phyloP scores from a whole-genome alignment of 2,113 vertebrate species.

The Lagopus muta region DNA sequence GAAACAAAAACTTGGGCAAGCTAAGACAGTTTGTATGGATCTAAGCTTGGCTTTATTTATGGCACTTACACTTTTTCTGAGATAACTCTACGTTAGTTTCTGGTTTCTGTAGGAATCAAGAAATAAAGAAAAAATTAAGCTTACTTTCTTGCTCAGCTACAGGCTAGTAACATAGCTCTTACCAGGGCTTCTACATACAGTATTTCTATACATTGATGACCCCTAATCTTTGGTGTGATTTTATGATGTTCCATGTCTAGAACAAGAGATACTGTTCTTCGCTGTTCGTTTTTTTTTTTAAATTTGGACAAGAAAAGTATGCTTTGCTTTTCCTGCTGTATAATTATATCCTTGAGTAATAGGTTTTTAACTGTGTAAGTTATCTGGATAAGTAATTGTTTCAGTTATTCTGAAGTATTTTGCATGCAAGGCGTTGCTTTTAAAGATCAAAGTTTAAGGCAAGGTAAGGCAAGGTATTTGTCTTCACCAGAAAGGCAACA shows the following conservation, averaged over 20 bases:
- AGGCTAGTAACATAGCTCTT: neutral
- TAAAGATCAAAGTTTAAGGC: neutral
- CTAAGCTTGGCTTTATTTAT: neutral
- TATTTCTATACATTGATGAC: neutral
- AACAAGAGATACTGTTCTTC: neutral
- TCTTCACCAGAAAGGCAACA: neutral
- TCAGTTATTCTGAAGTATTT: slow-evolving; percentile 3
- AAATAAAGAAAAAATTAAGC: neutral
- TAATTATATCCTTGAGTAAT: neutral
- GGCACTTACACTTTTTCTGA: neutral
- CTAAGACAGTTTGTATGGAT: neutral
- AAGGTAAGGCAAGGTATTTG: neutral
- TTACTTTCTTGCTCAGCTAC: neutral
- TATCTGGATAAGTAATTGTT: neutral
- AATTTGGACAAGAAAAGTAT: neutral
- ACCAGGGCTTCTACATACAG: neutral
- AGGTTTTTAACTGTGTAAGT: neutral
- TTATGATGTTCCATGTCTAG: neutral
- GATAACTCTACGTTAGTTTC: neutral
- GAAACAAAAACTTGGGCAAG: neutral
- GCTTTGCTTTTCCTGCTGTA: no score
- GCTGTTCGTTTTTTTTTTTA: neutral
- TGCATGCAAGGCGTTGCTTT: neutral
- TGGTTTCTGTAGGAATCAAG: neutral
- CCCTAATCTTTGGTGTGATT: neutral